A percentile compares a stretch with the other conserved stretches of the same genome.
Conservation (phyloP, 2,797 vertebrate species). For the Coregonus ussuriensis region DNA sequence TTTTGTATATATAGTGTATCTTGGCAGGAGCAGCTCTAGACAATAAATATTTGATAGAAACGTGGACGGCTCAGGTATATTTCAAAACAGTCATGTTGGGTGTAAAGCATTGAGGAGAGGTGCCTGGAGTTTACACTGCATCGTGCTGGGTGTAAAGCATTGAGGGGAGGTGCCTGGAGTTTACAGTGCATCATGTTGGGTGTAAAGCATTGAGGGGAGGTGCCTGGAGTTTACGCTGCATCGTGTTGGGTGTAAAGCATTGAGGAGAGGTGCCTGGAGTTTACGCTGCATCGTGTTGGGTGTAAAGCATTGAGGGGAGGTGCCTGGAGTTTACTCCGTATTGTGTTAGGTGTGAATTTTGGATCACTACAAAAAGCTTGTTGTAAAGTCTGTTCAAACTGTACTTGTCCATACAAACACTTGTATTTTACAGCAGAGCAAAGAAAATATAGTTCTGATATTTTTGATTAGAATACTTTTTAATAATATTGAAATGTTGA, state of each 20-base stretch:
- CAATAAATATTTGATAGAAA: constrained; percentile 14
- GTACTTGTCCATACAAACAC: constrained; percentile 49
- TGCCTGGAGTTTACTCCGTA: constrained; percentile 16
- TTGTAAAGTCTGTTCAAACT: constrained; percentile 47
- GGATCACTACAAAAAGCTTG: constrained; percentile 54
- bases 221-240: too few relatives aligned
- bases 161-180: too few relatives aligned
- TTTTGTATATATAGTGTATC: constrained; percentile 22
- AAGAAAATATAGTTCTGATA: constrained; percentile 59
- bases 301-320: constrained; percentile 27
- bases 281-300: too few relatives aligned
- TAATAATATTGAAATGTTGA: constrained; percentile 45
- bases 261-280: too few relatives aligned
- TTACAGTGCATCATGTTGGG: too few relatives aligned
- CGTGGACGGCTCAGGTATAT: constrained; percentile 60
- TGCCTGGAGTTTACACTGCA: too few relatives aligned
- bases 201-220: constrained; percentile 17
- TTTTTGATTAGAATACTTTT: constrained; percentile 44
- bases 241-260: too few relatives aligned
- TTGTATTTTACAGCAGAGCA: constrained; percentile 41
- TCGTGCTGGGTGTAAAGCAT: too few relatives aligned
- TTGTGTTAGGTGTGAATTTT: constrained; percentile 30
- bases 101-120: too few relatives aligned
- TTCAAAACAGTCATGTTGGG: constrained; percentile 34
- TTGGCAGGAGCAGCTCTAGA: constrained; percentile 67